A percentile compares a stretch with the other conserved stretches of the same genome.
Conservation (phyloP, 2,113 vertebrate species). For the Bubalus kerabau region DNA sequence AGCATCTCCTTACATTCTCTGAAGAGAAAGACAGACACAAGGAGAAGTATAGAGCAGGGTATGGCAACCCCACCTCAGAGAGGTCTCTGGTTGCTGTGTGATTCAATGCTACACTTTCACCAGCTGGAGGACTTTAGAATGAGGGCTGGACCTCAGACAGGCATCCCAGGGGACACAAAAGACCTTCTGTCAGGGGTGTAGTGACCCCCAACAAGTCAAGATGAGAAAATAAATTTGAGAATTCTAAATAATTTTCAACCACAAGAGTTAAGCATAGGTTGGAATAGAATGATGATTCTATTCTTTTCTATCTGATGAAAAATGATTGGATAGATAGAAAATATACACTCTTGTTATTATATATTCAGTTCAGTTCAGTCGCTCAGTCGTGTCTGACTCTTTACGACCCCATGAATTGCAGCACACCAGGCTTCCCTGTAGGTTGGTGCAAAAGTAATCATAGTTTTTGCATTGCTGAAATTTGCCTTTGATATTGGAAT, state of each 20-base stretch:
- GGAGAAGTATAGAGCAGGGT: background rate
- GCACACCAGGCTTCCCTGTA: background rate
- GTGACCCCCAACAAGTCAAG: background rate
- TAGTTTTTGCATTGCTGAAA: background rate
- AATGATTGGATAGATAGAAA: background rate
- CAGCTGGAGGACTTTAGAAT: background rate
- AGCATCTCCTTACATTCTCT: background rate
- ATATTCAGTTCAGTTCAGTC: background rate
- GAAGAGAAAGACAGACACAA: background rate
- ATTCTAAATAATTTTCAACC: background rate
- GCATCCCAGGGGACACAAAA: background rate
- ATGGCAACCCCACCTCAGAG: background rate
- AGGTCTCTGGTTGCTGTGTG: background rate
- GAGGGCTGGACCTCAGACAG: background rate
- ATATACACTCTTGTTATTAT: background rate
- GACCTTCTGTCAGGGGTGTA: background rate
- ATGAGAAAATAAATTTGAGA: background rate
- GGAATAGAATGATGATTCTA: background rate
- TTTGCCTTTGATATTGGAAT: background rate
- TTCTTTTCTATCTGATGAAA: background rate
- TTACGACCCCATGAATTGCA: too few relatives aligned
- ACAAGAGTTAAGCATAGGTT: background rate
- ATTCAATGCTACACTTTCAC: background rate
- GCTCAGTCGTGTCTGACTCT: too few relatives aligned
- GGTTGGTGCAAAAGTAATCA: background rate